A percentile compares a stretch with the other conserved stretches of the same genome.
These are phyloP conservation scores for Neodiprion pinetum DNA, from an alignment of 1,140 invertebrate species.

Conservation along the genomic window DNA sequence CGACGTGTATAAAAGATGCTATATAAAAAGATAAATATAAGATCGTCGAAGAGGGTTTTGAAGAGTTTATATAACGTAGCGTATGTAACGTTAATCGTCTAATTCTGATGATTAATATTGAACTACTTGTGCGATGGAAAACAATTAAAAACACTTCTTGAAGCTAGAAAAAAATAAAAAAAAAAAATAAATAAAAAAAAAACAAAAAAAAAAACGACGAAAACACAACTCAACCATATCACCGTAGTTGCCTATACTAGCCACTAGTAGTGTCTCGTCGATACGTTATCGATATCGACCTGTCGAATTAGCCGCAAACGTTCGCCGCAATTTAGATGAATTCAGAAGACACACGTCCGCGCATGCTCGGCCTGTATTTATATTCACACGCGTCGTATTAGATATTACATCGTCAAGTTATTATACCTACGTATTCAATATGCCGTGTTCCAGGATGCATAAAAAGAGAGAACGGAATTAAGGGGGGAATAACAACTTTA, in stretches of 20 bases:
- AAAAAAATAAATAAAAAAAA: conserved; percentile 9
- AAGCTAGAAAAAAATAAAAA: background rate
- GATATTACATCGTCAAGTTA: conserved; percentile 14
- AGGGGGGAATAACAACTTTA: background rate
- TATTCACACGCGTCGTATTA: conserved; percentile 13
- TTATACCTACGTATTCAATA: background rate
- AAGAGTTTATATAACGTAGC: too few species aligned
- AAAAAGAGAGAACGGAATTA: background rate
- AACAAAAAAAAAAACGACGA: background rate
- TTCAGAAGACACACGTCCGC: conserved; percentile 12
- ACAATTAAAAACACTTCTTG: conserved; percentile 7
- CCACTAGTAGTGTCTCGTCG: conserved; percentile 39
- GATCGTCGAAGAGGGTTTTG: too few species aligned
- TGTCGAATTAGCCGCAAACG: conserved; percentile 27
- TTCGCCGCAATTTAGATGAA: conserved; percentile 14
- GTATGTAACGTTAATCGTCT: too few species aligned
- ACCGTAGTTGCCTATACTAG: conserved; percentile 51
- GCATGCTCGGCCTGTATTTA: conserved; percentile 3
- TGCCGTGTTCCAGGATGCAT: background rate
- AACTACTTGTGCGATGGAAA: conserved; percentile 16
- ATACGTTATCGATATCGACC: conserved; percentile 18
- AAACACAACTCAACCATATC: conserved; percentile 43
- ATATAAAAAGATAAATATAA: too few species aligned
- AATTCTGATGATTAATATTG: background rate
- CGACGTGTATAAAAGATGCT: too few species aligned